Evolutionary conservation across 2,113 vertebrate species (phyloP).

Genomic region (Hippocampus mohnikei): DNA sequence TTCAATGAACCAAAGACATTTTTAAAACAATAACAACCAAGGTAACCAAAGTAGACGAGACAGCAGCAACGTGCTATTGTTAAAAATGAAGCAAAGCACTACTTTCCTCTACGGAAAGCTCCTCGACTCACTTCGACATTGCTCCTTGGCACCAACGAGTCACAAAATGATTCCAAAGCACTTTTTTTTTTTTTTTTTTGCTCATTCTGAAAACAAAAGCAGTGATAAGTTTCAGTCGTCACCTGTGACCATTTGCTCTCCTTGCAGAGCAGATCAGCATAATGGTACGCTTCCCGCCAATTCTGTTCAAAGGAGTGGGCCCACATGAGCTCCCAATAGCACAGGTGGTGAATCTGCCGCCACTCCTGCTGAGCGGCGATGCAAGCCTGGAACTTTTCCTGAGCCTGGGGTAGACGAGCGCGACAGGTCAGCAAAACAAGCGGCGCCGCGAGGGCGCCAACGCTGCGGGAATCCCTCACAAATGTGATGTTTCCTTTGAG

Average conservation of each 20-base stretch:
- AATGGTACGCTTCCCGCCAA: constrained; percentile 85
- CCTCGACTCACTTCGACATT: no score
- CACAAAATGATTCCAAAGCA: neutral
- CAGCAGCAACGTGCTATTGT: no score
- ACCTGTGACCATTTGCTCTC: constrained; percentile 97
- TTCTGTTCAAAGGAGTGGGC: constrained; percentile 82
- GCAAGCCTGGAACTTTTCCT: constrained; percentile 81
- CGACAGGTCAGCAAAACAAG: neutral
- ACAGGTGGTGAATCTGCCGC: constrained; percentile 93
- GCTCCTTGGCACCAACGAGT: no score
- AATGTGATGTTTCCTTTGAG: constrained; percentile 87
- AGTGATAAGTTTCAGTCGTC: constrained; percentile 7
- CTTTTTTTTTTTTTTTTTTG: no score
- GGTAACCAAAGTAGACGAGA: no score
- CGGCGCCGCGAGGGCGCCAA: neutral
- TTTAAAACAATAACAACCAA: no score
- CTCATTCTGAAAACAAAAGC: no score
- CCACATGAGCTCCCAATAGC: constrained; percentile 98
- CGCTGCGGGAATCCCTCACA: constrained; percentile 66
- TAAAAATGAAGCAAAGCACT: no score
- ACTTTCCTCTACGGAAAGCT: no score
- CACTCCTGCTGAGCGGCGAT: constrained; percentile 87
- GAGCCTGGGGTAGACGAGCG: constrained; percentile 69
- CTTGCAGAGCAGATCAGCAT: constrained; percentile 86
- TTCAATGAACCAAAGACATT: no score